Evolutionary conservation across 2,797 vertebrate species (phyloP).

Genomic region (Tarsius wallacei): DNA sequence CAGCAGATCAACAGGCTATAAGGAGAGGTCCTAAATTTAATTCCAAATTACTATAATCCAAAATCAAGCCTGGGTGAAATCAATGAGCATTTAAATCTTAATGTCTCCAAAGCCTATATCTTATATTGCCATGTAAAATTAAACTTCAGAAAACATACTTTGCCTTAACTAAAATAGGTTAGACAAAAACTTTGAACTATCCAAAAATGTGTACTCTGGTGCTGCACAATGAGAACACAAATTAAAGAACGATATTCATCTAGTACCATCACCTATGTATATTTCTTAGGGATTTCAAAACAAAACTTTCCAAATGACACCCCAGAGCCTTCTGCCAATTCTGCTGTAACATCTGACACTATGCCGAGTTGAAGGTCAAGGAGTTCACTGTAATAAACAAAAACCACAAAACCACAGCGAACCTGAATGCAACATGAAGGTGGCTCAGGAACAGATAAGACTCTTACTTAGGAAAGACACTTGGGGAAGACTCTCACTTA

Average conservation of each 20-base stretch:
- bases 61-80: slow-evolving; percentile 26
- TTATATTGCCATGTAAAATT: not conserved
- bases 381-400: not conserved
- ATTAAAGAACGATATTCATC: not conserved
- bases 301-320: not conserved
- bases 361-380: slow-evolving; percentile 51
- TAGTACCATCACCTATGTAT: not conserved
- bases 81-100: slow-evolving; percentile 48
- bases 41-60: slow-evolving; percentile 22
- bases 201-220: not conserved
- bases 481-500: not conserved
- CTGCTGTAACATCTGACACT: not conserved
- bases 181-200: slow-evolving; percentile 12
- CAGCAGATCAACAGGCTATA: slow-evolving; percentile 13
- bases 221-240: not conserved
- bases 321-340: not conserved
- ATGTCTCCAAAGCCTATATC: not conserved
- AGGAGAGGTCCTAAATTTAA: slow-evolving; percentile 51
- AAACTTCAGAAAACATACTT: slow-evolving; percentile 10
- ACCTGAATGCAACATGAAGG: slow-evolving; percentile 22
- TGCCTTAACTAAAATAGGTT: not conserved
- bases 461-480: not conserved
- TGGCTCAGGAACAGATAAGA: slow-evolving; percentile 53
- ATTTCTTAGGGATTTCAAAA: slow-evolving; percentile 19
- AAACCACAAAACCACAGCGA: not conserved